Conservation (phyloP, 2,113 vertebrate species). For the Hippocampus zosterae region DNA sequence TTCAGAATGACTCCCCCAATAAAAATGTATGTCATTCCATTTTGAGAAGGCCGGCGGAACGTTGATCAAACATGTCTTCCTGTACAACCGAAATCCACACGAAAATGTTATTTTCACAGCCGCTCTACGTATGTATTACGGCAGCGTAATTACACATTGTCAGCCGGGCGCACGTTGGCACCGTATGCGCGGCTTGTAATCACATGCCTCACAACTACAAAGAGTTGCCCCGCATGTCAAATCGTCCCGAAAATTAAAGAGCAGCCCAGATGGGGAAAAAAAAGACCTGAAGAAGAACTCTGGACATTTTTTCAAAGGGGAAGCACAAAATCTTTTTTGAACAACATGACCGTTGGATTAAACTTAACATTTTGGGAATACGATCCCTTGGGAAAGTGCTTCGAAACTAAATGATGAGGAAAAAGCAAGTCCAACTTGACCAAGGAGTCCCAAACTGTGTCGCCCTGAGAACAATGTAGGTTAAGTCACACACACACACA, state of each 20-base stretch:
- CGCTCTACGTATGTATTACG: slow-evolving; percentile 31
- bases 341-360: slow-evolving; percentile 29
- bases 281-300: slow-evolving; percentile 21
- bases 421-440: neutral
- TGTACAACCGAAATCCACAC: slow-evolving; percentile 41
- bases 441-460: neutral
- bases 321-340: slow-evolving; percentile 25
- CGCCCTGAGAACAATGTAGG: neutral
- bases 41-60: slow-evolving; percentile 17
- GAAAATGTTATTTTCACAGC: slow-evolving; percentile 65
- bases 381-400: slow-evolving; percentile 42
- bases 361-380: slow-evolving; percentile 52
- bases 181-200: slow-evolving; percentile 64
- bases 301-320: slow-evolving; percentile 29
- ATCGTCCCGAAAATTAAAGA: slow-evolving; percentile 63
- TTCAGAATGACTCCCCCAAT: neutral
- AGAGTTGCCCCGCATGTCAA: slow-evolving; percentile 36
- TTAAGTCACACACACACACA: no score
- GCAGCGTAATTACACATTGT: slow-evolving; percentile 75
- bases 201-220: slow-evolving; percentile 59
- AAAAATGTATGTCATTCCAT: neutral
- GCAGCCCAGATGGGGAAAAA: neutral
- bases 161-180: slow-evolving; percentile 58
- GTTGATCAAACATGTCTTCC: slow-evolving; percentile 23
- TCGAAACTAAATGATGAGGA: neutral